Conservation (phyloP, 2,113 vertebrate genomes). For the Cryptotis parvus region DNA sequence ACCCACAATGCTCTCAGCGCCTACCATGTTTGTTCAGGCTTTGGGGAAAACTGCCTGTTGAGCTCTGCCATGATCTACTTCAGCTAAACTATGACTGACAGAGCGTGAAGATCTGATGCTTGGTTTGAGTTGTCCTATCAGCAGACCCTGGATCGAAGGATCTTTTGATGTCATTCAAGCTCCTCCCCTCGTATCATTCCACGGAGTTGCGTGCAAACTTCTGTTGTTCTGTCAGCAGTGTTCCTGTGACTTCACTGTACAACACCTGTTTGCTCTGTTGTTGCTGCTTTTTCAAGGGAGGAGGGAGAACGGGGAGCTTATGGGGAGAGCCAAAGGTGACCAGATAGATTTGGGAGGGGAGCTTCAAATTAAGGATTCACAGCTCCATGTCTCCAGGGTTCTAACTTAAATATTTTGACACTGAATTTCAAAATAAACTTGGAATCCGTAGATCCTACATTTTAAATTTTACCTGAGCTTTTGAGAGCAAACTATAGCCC, state of each 20-base stretch:
- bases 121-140: constrained; percentile 69
- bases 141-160: constrained; percentile 69
- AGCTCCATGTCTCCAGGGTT: not conserved
- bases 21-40: constrained; percentile 55
- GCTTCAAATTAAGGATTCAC: constrained; percentile 56
- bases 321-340: not conserved
- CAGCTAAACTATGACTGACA: not conserved
- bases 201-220: constrained; percentile 84
- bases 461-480: constrained; percentile 24
- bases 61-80: constrained; percentile 13
- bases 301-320: not conserved
- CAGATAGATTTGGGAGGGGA: constrained; percentile 37
- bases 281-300: constrained; percentile 76
- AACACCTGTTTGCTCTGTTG: constrained; percentile 86
- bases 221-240: constrained; percentile 84
- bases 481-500: constrained; percentile 57
- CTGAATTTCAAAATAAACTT: constrained; percentile 66
- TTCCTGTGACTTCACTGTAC: constrained; percentile 85
- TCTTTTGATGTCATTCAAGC: constrained; percentile 74
- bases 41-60: constrained; percentile 55
- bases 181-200: constrained; percentile 85
- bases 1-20: not conserved
- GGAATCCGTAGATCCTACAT: constrained; percentile 16
- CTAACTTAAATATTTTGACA: constrained; percentile 60
- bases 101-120: constrained; percentile 23